Percentiles rank a stretch among this genome's conserved stretches.
phyloP scores from a whole-genome alignment of 2,797 vertebrate species.

The Lateolabrax maculatus region DNA sequence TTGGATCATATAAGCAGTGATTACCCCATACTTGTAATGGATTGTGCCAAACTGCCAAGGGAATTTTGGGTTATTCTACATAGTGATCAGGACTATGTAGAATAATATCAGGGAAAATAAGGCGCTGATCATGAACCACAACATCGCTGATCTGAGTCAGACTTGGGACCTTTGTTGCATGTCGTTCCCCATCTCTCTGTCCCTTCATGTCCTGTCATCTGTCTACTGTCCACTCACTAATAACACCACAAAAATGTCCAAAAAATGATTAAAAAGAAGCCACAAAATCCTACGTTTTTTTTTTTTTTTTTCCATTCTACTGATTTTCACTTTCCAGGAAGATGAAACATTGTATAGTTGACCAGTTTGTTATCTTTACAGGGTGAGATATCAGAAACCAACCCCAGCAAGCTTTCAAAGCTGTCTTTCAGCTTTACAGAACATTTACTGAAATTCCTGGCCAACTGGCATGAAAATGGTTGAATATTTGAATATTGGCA shows the following conservation, averaged over 20 bases:
- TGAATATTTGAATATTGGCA: constrained; percentile 14
- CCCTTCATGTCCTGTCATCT: neutral
- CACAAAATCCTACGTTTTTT: neutral
- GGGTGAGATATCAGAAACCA: neutral
- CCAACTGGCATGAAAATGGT: neutral
- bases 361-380: neutral
- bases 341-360: neutral
- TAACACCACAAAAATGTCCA: neutral
- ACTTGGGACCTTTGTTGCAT: neutral
- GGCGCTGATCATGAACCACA: neutral
- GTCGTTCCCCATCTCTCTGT: neutral
- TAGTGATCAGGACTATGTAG: too few species aligned
- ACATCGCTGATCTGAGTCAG: neutral
- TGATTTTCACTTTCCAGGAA: neutral
- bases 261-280: neutral
- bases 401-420: neutral
- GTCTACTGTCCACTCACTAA: neutral
- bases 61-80: too few species aligned
- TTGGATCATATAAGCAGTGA: constrained; percentile 52
- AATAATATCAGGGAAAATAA: too few species aligned
- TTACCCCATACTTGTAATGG: constrained; percentile 31
- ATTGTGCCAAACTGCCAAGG: constrained; percentile 28
- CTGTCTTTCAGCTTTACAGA: neutral
- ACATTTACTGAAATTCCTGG: neutral
- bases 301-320: too few species aligned